Base-by-base conservation (phyloP, 2,888 invertebrate genomes). In the Thera obeliscata region DNA sequence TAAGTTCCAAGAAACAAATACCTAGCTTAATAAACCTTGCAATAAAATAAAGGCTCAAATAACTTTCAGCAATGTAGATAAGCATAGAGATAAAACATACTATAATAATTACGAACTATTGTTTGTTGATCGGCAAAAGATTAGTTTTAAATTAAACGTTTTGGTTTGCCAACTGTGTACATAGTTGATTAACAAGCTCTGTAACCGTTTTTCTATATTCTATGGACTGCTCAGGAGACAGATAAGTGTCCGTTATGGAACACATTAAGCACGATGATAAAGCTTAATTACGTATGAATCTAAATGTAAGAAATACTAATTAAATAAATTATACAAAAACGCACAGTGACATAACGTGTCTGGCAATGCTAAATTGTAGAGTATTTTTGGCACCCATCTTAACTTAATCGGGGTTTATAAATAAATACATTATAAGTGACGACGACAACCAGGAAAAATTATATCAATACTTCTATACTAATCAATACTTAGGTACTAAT, bases 11-110 rank as follows among this genome's bases (percentile, higher is more conserved):
- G 6, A 50, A 50, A 1, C 3, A 12, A 12, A 6, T n/a, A 6
- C 50, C 12, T 50, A 12, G 6, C 50, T 50, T 6, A 22, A 22
- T 22, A 50, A 5, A 5, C 5, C n/a, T 22, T 33, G 43, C 35
- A 56, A 56, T 36, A n/a, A 59, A 49, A 38, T 38, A 38, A 38
- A 38, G 12, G 49, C 52, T 52, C n/a, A 50, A 35, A 52, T 54
- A 36, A 54, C 3, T 35, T 54, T 11, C 9, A 73, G 71, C 71
- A 77, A 77, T 72, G 77, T 36, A 8, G 36, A 22, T 54, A 33
- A 12, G 49, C 12, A 52, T 52, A 52, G 9, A 52, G 33, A 52
- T 33, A 52, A 52, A 5, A 33, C 52, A 52, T 9, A 41, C 12
- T 22, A 56, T 56, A 56, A 41, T 9, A 50, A 8, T 11, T 11